Base-by-base conservation (phyloP, 2,888 invertebrate genomes). In the Diarsia brunnea region DNA sequence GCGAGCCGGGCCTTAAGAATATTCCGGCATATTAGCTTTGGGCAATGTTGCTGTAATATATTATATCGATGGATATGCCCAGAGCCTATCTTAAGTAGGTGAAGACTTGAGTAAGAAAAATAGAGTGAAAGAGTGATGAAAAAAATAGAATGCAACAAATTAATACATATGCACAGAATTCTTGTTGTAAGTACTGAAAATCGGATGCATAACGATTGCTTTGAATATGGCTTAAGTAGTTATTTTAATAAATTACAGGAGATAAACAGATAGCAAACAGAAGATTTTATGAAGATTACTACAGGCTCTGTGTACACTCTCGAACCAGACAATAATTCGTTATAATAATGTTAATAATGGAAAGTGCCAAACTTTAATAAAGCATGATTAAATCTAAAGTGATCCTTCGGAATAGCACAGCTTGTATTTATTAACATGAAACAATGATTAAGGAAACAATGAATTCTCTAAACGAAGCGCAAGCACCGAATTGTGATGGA, bases 1-100 rank as follows among this genome's bases (percentile, higher is more conserved):
- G 83, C 85, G 70, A 74, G 79, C 79, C 84, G 76, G 85, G 79
- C 80, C 89, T 89, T 89, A 90, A 90, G 90, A 90, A 90, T 87
- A 86, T 87, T 82, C 80, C 73, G 69, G 72, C 79, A 88, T 89
- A 89, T 90, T 90, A 88, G 89, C 90, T 85, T 87, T 81, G 83
- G 88, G 85, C 82, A 80, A 86, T 81, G 71, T 81, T 69, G 69
- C 67, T 83, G 81, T 84, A 79, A 76, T 80, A 79, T 84, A 81
- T 79, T 69, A 77, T 73, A 82, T 77, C 45, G 73, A 77, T 73
- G 70, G 84, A 60, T 70, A 78, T 75, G 55, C 31, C 63, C 31
- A 24, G 61, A 53, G 73, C 19, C 38, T 60, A 27, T 38, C 43
- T 68, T 49, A 2, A 61, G 21, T 55, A 69, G 12, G 73, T 58